Evolutionary conservation across 2,888 invertebrate genomes (phyloP), one percentile per base, ranked within the genome.

Genomic region (Yponomeuta sedellus): DNA sequence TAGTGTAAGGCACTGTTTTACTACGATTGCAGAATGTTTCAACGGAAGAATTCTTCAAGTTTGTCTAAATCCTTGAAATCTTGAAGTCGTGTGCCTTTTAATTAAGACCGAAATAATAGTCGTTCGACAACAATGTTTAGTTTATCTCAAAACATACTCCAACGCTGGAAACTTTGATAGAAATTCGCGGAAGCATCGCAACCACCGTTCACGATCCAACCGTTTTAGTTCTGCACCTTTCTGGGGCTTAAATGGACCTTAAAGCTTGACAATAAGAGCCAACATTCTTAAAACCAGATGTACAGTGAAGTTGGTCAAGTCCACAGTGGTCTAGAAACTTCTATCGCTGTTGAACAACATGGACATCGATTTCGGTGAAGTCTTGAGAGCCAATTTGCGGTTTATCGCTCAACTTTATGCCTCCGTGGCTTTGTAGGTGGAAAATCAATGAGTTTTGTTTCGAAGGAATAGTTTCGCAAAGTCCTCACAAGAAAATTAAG

Each of bases 71-170:
- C 8, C 34, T 3, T 1, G 10, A 34, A 34, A 34, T 34, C 34
- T 4, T 34, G 34, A 34, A 34, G 10, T 8, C 10, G 34, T 1
- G 34, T 34, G 3, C 34, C 34, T 34, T 34, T 34, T 34, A 34
- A 34, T 34, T 34, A 34, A 34, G 34, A 34, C 8, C 5, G 10
- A 34, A 34, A 22, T 58, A 19, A 58, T 58, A 5, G 20, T 20
- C 20, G n/a, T 1, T 22, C 11, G 20, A 22, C 58, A 58, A 58
- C 58, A 58, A 58, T 58, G 58, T 58, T 56, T 56, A 64, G 56
- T 56, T 64, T 56, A 64, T 64, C 64, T 56, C 57, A n/a, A 64
- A 64, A 57, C 57, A 64, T 28, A 25, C 39, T 56, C 25, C n/a
- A 56, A 56, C 56, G 28, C 44, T 63, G 16, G 25, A 61, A 61